Percentiles rank a stretch among this genome's conserved stretches.
phyloP scores from a whole-genome alignment of 1,140 invertebrate species.

The Melipona quadrifasciata region DNA sequence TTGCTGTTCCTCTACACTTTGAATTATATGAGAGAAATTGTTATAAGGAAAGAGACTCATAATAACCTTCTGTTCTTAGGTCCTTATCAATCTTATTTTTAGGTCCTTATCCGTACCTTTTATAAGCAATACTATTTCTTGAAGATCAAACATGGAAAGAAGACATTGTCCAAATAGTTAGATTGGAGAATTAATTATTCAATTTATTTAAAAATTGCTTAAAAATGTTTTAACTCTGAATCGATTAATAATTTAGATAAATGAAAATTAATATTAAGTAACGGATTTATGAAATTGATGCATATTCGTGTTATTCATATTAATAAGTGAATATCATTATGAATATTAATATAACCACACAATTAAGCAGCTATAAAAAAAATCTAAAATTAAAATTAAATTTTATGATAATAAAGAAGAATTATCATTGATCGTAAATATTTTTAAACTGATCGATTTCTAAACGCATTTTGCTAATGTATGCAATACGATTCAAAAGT shows the following conservation, averaged over 20 bases:
- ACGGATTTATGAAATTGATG: background rate
- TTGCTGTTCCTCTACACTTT: background rate
- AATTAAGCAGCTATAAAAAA: background rate
- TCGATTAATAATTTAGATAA: background rate
- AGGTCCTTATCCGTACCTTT: background rate
- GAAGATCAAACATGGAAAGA: background rate
- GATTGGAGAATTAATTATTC: background rate
- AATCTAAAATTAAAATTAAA: background rate
- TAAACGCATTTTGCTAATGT: slow-evolving; percentile 4
- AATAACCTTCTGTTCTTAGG: background rate
- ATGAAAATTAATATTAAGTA: background rate
- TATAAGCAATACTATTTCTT: background rate
- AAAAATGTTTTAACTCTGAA: background rate
- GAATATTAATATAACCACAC: too few relatives aligned
- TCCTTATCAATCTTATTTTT: background rate
- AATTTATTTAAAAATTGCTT: background rate
- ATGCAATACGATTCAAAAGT: background rate
- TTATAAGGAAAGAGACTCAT: background rate
- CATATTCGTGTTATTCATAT: background rate
- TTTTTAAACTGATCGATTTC: slow-evolving; percentile 17
- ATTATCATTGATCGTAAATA: slow-evolving; percentile 6
- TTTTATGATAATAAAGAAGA: background rate
- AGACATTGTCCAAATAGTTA: background rate
- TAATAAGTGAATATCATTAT: background rate
- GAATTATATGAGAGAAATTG: background rate